A percentile compares a stretch with the other conserved stretches of the same genome.
These are phyloP conservation scores for Plotosus lineatus DNA, from an alignment of 2,113 vertebrate species.

Conservation along the genomic window DNA sequence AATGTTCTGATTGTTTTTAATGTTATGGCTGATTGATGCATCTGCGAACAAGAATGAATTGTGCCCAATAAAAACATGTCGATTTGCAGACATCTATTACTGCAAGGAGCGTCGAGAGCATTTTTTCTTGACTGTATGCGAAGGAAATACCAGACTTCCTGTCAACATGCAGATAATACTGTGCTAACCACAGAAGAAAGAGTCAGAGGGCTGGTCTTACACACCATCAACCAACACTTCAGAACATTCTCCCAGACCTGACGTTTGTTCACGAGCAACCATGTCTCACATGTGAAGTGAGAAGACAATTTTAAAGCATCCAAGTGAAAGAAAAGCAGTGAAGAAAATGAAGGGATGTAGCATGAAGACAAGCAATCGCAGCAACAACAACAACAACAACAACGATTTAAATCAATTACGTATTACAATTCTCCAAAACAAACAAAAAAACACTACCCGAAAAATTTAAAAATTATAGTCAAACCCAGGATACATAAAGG, in stretches of 20 bases:
- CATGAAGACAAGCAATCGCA: not conserved
- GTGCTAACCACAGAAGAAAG: slow-evolving; percentile 31
- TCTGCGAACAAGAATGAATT: no score
- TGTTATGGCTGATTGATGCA: no score
- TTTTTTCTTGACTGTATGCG: slow-evolving; percentile 35
- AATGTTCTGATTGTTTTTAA: no score
- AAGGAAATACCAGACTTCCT: slow-evolving; percentile 56
- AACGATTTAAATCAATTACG: no score
- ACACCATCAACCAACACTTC: not conserved
- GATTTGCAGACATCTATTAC: not conserved
- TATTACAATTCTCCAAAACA: not conserved
- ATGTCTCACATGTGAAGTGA: not conserved
- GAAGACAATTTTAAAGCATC: not conserved
- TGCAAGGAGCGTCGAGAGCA: not conserved
- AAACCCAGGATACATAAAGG: not conserved
- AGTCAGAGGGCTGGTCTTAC: not conserved
- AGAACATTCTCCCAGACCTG: not conserved
- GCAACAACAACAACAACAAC: not conserved
- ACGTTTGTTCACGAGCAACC: not conserved
- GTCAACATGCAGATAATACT: not conserved
- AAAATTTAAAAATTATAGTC: not conserved
- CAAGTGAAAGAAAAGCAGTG: not conserved
- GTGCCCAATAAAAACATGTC: no score
- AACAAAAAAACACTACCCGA: not conserved
- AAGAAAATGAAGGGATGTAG: not conserved